Conservation (phyloP, 2,888 invertebrate genomes). For the Calameuta pallipes region DNA sequence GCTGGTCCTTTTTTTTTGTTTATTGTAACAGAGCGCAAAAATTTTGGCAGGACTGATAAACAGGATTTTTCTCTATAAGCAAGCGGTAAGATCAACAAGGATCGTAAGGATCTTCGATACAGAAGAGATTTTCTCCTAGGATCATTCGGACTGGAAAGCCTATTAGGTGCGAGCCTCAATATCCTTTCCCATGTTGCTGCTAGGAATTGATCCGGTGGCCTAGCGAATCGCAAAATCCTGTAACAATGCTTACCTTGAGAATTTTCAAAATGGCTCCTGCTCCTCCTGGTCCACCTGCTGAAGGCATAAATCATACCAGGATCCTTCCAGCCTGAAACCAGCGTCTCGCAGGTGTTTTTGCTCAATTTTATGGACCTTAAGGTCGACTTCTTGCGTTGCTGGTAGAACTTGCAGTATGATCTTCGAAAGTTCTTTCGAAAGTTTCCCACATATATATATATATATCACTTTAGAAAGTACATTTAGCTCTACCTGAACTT, state of each 20-base stretch:
- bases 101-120: constrained; percentile 11
- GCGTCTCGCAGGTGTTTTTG: constrained; percentile 40
- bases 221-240: constrained; percentile 51
- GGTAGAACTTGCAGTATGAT: neutral
- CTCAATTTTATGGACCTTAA: constrained; percentile 34
- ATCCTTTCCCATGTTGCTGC: neutral
- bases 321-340: constrained; percentile 10
- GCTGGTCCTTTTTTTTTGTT: neutral
- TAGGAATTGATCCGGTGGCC: constrained; percentile 29
- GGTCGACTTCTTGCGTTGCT: constrained; percentile 5
- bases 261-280: constrained; percentile 40
- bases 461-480: neutral
- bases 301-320: constrained; percentile 49
- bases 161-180: constrained; percentile 42
- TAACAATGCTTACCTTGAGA: constrained; percentile 35
- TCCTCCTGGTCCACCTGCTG: constrained; percentile 48
- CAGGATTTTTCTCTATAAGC: neutral
- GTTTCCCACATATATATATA: neutral
- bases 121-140: constrained; percentile 40
- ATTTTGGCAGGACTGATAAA: neutral
- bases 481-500: neutral
- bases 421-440: neutral
- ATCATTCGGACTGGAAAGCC: constrained; percentile 44
- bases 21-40: neutral
- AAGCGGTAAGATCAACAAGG: neutral